Evolutionary conservation across 2,888 invertebrate genomes (phyloP).

Genomic region (Cheilosia pagana): DNA sequence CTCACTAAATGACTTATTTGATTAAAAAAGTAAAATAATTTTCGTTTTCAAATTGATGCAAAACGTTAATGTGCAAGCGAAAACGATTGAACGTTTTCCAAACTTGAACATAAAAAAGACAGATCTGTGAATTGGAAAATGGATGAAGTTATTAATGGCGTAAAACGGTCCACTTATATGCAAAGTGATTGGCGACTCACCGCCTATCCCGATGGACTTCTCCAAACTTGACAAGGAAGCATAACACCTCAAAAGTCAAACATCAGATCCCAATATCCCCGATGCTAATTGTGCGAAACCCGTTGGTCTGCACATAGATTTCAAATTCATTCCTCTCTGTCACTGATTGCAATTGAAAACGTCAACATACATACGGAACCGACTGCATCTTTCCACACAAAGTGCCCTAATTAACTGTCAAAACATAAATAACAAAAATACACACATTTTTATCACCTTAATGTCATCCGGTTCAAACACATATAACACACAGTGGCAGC

Average conservation of each 20-base stretch:
- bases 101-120: too few species aligned
- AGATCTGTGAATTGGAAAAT: too few species aligned
- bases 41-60: too few species aligned
- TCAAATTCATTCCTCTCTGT: slow-evolving; percentile 7
- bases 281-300: slow-evolving; percentile 49
- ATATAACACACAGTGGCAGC: slow-evolving; percentile 57
- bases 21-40: too few species aligned
- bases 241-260: slow-evolving; percentile 24
- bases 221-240: slow-evolving; percentile 31
- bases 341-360: slow-evolving; percentile 32
- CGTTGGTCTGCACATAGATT: neutral
- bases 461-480: slow-evolving; percentile 58
- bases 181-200: too few species aligned
- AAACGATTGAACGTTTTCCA: too few species aligned
- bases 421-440: slow-evolving; percentile 53
- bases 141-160: too few species aligned
- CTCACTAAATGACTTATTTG: too few species aligned
- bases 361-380: slow-evolving; percentile 33
- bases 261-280: slow-evolving; percentile 12
- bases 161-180: too few species aligned
- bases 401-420: slow-evolving; percentile 69
- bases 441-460: slow-evolving; percentile 58
- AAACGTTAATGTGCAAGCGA: too few species aligned
- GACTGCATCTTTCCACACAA: slow-evolving; percentile 43
- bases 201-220: too few species aligned